Base-by-base conservation (phyloP, 2,888 invertebrate genomes). In the Andrena trimmerana region DNA sequence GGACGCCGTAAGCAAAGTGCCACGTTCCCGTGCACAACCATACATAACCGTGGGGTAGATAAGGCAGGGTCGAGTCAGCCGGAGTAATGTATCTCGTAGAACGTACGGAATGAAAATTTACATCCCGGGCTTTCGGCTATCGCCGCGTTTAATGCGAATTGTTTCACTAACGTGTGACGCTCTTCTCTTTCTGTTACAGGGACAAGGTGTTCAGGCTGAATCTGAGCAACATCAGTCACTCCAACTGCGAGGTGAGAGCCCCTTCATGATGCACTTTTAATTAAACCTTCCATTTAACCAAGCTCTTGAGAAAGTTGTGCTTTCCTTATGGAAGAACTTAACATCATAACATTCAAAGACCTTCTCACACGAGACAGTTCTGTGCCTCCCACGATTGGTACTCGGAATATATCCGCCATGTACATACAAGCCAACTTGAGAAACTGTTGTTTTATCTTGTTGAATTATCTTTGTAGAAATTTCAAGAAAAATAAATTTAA, bases 151-250 rank as follows among this genome's bases (percentile, higher is more conserved):
- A 68, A 86, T 73, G 59, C 70, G 83, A 75, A 82, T 83, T 75
- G 74, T 73, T 73, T 10, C 71, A 48, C 59, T 73, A 70, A 69
- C 27, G 31, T 59, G 24, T 65, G 36, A 48, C 5, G 29, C 72
- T 63, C 76, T 76, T 80, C 82, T 50, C 82, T 93, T 94, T 94
- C 93, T 94, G 90, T 97, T 96, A 65, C 96, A 97, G 97, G 97
- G 97, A 97, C 94, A 97, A 97, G 91, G 95, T 97, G 89, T 97
- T 96, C 95, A 95, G 97, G 92, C 95, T 97, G 92, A 97, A 97
- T 94, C 95, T 97, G 94, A 97, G 97, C 95, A 97, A 97, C 94
- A 97, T 98, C 94, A 97, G 97, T 94, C 96, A 97, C 92, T 97
- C 97, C 86, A 96, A 96, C 94, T 97, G 97, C 94, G 97, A 97